Evolutionary conservation across 2,797 vertebrate genomes (phyloP).

Genomic region (Falco berigora): DNA sequence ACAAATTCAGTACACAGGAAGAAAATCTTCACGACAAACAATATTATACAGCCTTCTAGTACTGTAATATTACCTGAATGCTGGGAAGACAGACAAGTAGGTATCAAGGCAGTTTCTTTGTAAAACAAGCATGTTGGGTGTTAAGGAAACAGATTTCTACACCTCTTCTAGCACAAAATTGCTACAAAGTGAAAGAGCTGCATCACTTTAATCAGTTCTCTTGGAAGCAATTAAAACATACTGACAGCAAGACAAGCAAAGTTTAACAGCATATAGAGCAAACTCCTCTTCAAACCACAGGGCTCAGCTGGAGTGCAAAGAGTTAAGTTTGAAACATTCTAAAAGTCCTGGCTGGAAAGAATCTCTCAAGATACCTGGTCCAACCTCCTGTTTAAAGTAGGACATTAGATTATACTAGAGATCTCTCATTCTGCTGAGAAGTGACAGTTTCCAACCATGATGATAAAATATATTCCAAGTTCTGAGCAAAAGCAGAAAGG

Average conservation of each 20-base stretch:
- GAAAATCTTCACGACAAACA: not conserved
- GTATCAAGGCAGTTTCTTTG: not conserved
- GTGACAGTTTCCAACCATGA: not conserved
- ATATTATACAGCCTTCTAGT: not conserved
- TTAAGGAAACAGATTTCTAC: not conserved
- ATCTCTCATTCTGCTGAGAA: not conserved
- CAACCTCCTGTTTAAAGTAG: not conserved
- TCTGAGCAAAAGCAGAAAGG: not conserved
- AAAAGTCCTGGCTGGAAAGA: not conserved
- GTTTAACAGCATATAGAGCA: not conserved
- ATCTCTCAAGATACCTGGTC: not conserved
- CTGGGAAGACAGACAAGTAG: not conserved
- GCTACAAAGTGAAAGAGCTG: not conserved
- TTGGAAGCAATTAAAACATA: not conserved
- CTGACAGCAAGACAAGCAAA: not conserved
- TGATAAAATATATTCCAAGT: not conserved
- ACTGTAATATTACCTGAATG: not conserved
- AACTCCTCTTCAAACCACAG: not conserved
- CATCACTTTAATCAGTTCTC: not conserved
- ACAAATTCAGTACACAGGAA: not conserved
- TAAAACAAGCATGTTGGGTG: not conserved
- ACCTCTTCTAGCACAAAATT: not conserved
- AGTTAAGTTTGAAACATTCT: not conserved
- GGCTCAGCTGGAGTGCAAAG: not conserved
- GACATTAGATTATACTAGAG: not conserved